Percentiles rank a stretch among this genome's conserved stretches.
Evolutionary conservation across 2,888 invertebrate genomes (phyloP).

Genomic region (Beris morrisii): DNA sequence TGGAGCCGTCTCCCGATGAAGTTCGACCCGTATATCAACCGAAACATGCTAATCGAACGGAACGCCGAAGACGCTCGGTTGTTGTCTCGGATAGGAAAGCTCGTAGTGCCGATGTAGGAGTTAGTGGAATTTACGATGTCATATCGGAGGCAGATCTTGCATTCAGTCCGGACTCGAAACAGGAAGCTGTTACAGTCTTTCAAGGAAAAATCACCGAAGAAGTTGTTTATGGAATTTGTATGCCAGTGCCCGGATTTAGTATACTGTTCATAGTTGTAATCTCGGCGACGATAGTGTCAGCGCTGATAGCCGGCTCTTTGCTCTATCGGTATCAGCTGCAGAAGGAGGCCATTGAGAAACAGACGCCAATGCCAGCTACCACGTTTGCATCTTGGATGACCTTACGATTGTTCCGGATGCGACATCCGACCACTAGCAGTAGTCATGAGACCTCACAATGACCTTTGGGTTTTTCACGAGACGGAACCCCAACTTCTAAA

Average conservation of each 20-base stretch:
- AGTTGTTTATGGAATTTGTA: slow-evolving; percentile 88
- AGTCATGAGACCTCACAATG: slow-evolving; percentile 49
- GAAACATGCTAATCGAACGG: slow-evolving; percentile 40
- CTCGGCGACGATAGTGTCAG: slow-evolving; percentile 83
- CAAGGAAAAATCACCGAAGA: slow-evolving; percentile 86
- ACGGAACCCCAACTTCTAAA: slow-evolving; percentile 24
- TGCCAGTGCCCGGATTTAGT: slow-evolving; percentile 87
- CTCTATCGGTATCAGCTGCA: slow-evolving; percentile 78
- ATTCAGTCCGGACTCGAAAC: slow-evolving; percentile 79
- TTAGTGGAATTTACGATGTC: slow-evolving; percentile 86
- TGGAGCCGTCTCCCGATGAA: slow-evolving; percentile 51
- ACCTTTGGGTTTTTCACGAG: slow-evolving; percentile 20
- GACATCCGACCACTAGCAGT: slow-evolving; percentile 47
- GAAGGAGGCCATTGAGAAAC: slow-evolving; percentile 64
- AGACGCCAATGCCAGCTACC: slow-evolving; percentile 62
- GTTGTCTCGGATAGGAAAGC: slow-evolving; percentile 71
- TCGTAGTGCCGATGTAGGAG: slow-evolving; percentile 84
- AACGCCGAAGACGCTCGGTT: slow-evolving; percentile 66
- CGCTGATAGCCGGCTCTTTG: slow-evolving; percentile 80
- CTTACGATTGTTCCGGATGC: slow-evolving; percentile 64
- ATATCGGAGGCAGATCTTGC: slow-evolving; percentile 90
- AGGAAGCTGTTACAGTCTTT: slow-evolving; percentile 83
- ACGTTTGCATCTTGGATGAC: slow-evolving; percentile 78
- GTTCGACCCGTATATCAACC: slow-evolving; percentile 50
- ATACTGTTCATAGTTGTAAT: slow-evolving; percentile 85